Evolutionary conservation across 2,113 vertebrate genomes (phyloP), one percentile per base, ranked within the genome.

Genomic region (Tragelaphus scriptus): DNA sequence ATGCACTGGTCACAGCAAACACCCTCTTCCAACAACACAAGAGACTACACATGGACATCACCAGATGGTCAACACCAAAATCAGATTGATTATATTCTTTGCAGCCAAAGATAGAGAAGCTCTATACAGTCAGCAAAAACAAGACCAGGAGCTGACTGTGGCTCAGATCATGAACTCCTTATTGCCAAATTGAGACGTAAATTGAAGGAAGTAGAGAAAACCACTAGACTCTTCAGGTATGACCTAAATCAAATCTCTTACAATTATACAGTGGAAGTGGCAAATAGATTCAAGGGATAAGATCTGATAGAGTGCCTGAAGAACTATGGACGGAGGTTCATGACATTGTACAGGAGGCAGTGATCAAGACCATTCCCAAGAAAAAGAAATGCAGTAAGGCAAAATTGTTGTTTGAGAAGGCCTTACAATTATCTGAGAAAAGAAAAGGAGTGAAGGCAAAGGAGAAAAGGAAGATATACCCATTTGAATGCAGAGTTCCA

Each of bases 171-270:
- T 36, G 65, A 71, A 71, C 19, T 71, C 65, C n/a, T 71, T 71
- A 71, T 71, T 36, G 65, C n/a, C n/a, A 71, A 71, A 23, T 6
- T 36, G n/a, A 71, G 65, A 12, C 0, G 9, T 21, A 71, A 71
- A 36, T 21, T 71, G 65, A 36, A 71, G 65, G 36, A 71, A 21
- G n/a, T 71, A 36, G 65, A 17, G 65, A 71, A 71, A 36, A 71
- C 9, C n/a, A 36, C 17, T 71, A 71, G 65, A 71, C 65, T 0
- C 0, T 11, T 71, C 65, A 71, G n/a, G n/a, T 71, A 71, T 71
- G 65, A 71, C n/a, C 17, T 71, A 71, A 71, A 21, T 71, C 65
- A 36, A 71, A 71, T 71, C n/a, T n/a, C n/a, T 71, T 36, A 71
- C 17, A 11, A 36, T 71, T 36, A 36, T 36, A 71, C n/a, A 36